Base-by-base conservation (phyloP, 2,797 vertebrate genomes). In the Coccyzus lansbergi region DNA sequence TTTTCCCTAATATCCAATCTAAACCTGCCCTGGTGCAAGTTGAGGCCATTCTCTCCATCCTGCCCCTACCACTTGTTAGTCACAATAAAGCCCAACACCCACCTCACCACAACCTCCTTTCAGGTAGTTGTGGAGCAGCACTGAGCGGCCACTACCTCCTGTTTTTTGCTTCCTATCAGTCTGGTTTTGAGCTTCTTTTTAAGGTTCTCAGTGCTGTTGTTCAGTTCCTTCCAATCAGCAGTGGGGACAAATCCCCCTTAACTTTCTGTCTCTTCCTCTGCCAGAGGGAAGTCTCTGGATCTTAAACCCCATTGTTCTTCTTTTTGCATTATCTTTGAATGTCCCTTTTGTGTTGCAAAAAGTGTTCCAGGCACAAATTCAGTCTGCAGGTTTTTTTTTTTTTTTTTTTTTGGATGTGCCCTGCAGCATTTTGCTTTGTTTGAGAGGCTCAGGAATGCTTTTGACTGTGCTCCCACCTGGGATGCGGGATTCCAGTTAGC, bases 281-380 rank as follows among this genome's bases (percentile, higher is more conserved):
- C 51, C 74, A 65, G 67, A 86, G 48, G 62, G 46, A 72, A 83
- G 78, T 52, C 78, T 92, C 84, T 56, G 72, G 87, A 91, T 92
- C 89, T 96, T 70, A 88, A 92, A 94, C 69, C 31, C 77, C 53
- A 58, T 38, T 38, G 38, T 90, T 86, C 40, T 85, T 80, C 33
- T 65, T 52, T 59, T 83, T 78, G 26, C 59, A 67, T 92, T 92
- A 86, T 90, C 92, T 95, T 72, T 89, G 82, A 95, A 93, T 79
- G 75, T 90, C 88, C 75, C 88, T 87, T 96, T 95, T 94, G 89
- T 92, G 88, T 96, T 82, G 86, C 71, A 49, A 82, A 84, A 89
- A 79, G 42, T 56, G 59, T 95, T 93, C 74, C 90, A 93, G 88
- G 70, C 77, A 92, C 70, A 84, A 92, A 65, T 84, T 79, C 59